Evolutionary conservation across 2,797 vertebrate species (phyloP), one percentile per base, ranked within the genome.

Genomic region (Denticeps clupeoides): DNA sequence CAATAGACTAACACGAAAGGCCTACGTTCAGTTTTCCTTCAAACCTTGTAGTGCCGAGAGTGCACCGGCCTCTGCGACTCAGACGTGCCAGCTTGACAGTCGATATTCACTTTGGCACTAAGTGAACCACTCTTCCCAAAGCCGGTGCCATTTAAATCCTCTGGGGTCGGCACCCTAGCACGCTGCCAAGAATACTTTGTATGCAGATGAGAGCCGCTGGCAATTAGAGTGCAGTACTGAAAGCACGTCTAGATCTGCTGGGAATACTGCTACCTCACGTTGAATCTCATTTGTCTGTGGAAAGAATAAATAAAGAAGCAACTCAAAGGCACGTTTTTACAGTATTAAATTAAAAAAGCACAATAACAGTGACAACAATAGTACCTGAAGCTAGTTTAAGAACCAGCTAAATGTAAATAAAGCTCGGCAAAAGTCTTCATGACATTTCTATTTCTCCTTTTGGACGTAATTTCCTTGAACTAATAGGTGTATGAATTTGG

Each of bases 231-330:
- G 33, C 35, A 38, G 16, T 38, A n/a, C 1, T 7, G 35, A 21
- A 16, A 19, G 22, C 0, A 15, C 49, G 53, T n/a, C 51, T 42
- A 47, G 13, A 23, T 28, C 47, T 55, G 59, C 51, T 53, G 31
- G 58, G 52, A 52, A 62, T 42, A 40, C 3, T 42, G 57, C 62
- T 69, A 61, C 68, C 61, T 72, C 61, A 47, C 4, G 35, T 62
- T 59, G 49, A 16, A 54, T 47, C 38, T 26, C 49, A 69, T 65
- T n/a, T n/a, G 63, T 47, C 58, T 58, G 33, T 38, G 22, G 11
- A 42, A 47, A n/a, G 31, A 11, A 13, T 15, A 19, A 4, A 45
- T 5, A 15, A 12, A 7, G 10, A 42, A n/a, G n/a, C n/a, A n/a
- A 21, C 25, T 27, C 33, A 29, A 10, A 21, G 13, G 26, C 28